Base-by-base conservation (phyloP, 2,113 vertebrate species). In the Uria aalge region DNA sequence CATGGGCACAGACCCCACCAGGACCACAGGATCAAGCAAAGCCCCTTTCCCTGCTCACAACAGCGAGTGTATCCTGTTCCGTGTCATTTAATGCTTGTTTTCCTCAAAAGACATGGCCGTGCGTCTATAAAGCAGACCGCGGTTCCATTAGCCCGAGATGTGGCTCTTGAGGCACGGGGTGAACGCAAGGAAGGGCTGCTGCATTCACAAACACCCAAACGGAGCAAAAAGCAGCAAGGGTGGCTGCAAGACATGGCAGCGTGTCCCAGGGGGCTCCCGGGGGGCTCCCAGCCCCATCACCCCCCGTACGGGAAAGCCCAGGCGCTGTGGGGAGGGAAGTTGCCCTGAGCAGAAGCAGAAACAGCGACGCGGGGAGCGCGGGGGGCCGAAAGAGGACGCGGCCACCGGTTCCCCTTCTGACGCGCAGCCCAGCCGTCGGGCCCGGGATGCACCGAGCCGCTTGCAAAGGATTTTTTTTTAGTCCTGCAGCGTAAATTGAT, bases 331-430 rank as follows among this genome's bases (percentile, higher is more conserved):
- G 67, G 63, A 22, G 74, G 85, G 91, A 94, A 90, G 88, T 41
- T 48, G 71, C 69, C n/a, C 52, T 5, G 5, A 68, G 24, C 21
- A 95, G 94, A 85, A 92, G 88, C 74, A 92, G 92, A 57, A 95
- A 40, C 11, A 14, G 73, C 2, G 3, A 38, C 1, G 2, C 36
- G 36, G 20, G 52, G 57, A 79, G 84, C 4, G 0, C 59, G 27
- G 9, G 43, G 48, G 6, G 43, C 26, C 43, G 72, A 41, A 20
- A 56, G 10, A 41, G 75, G 76, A 63, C 0, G 1, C 9, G 3
- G 79, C 57, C 17, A 0, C 8, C 0, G 2, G 62, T 91, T 96
- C 89, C 75, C 15, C 1, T 53, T 92, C 26, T 5, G 34, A 48
- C 41, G 26, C 29, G 40, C 68, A 52, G 72, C 67, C 41, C 73